A percentile compares a stretch with the other conserved stretches of the same genome.
Conservation (phyloP, 2,113 vertebrate genomes). For the human region GRCh38 chr4:14625001-14625500, state of each 20-base stretch:
- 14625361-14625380: neutral
- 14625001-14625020: too few species aligned
- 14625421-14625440: neutral
- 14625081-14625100: too few species aligned
- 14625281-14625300: neutral
- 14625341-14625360: neutral
- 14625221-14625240: too few species aligned
- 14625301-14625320: neutral
- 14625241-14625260: neutral
- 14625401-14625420: neutral
- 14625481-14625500: neutral
- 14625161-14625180: too few species aligned
- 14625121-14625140: too few species aligned
- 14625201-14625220: too few species aligned
- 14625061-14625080: too few species aligned
- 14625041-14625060: too few species aligned
- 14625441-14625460: neutral
- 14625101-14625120: too few species aligned
- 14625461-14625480: accelerated
- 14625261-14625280: neutral
- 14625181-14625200: too few species aligned
- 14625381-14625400: neutral
- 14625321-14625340: neutral
- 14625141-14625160: too few species aligned
- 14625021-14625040: too few species aligned